Base-by-base conservation (phyloP, 2,113 vertebrate genomes). In the Polypterus bichir region DNA sequence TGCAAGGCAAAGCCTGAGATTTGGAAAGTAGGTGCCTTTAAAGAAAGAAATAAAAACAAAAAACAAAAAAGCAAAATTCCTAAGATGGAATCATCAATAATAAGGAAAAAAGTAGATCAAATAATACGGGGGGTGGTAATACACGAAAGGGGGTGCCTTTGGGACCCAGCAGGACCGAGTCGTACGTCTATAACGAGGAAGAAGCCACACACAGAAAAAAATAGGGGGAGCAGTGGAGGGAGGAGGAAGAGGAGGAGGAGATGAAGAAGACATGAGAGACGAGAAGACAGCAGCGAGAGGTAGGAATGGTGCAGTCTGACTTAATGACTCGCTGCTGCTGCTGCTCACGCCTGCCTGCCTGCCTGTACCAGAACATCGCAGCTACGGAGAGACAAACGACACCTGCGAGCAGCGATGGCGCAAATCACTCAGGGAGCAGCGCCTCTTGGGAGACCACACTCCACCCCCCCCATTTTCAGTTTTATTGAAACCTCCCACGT, bases 291-390 rank as follows among this genome's bases (percentile, higher is more conserved):
- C 27, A 27, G 27, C 27, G 27, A 27, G 27, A 27, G 27, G 27
- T 27, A 27, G 27, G 65, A 88, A 88, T 89, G 87, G 83, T 89
- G 86, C 86, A 88, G 83, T 84, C 85, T 84, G 74, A 70, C 75
- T 81, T 73, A 73, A 64, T 70, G 80, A 70, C 76, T 81, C 52
- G 74, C 72, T 65, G 77, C 74, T 64, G 72, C 64, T 61, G 71
- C 65, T 58, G 66, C 60, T 60, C 67, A 65, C 52, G 68, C 67
- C 5, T 70, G 27, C 27, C 27, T 27, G 27, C 27, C 27, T 27
- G 27, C 27, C 27, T 27, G 27, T 27, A 27, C 27, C 27, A 27
- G 1, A 27, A 27, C 27, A 27, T 27, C 27, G 27, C 27, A 27
- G 27, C 27, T 27, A 27, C 27, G 2, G 27, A 27, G 27, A 27